Conservation (phyloP, 2,888 invertebrate genomes). For the Trachelus stipa region DNA sequence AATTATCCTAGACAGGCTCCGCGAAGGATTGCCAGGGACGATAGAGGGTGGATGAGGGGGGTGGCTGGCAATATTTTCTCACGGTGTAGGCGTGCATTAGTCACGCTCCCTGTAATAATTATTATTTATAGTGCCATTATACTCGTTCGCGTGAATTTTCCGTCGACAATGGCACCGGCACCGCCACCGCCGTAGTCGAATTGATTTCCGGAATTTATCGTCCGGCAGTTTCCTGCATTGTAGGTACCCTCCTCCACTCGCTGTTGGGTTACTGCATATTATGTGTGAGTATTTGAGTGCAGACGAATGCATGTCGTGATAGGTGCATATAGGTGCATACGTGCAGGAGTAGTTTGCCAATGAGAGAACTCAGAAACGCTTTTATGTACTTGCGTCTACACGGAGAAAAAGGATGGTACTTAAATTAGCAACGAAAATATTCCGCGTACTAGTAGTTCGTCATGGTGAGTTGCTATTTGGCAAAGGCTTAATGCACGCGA, state of each 20-base stretch:
- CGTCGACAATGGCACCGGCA: not conserved
- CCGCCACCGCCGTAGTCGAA: constrained; percentile 2
- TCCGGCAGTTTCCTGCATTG: not conserved
- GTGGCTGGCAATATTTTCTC: not conserved
- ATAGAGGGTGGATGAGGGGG: not conserved
- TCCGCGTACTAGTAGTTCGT: not conserved
- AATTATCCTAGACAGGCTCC: not conserved
- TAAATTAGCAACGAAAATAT: not conserved
- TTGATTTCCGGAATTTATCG: constrained; percentile 19
- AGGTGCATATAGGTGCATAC: not conserved
- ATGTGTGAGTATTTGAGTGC: not conserved
- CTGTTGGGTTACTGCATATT: not conserved
- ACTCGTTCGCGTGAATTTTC: constrained; percentile 11
- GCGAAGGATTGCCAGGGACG: not conserved
- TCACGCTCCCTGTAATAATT: constrained; percentile 21
- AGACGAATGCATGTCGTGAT: not conserved
- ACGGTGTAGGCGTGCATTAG: constrained; percentile 16
- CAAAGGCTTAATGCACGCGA: not conserved
- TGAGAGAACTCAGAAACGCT: not conserved
- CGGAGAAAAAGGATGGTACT: not conserved
- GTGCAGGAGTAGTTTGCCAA: not conserved
- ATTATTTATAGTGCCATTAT: constrained; percentile 26
- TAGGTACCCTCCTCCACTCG: not conserved
- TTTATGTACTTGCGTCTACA: not conserved
- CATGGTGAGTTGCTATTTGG: not conserved